phyloP scores from a whole-genome alignment of 2,888 invertebrate genomes.

The Agrotis clavis region DNA sequence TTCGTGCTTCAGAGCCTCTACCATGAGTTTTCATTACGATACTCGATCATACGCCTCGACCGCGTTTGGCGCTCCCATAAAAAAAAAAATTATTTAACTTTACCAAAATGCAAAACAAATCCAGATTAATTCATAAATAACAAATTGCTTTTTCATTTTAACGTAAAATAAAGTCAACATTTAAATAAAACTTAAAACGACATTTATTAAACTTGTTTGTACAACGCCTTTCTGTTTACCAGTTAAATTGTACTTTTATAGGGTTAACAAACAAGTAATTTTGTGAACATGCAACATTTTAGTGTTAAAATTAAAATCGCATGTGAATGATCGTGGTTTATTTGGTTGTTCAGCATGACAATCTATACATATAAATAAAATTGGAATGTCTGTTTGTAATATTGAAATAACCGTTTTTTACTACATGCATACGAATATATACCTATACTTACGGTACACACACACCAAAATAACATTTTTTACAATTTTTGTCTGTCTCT shows the following conservation, averaged over 20 bases:
- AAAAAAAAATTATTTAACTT: too few species aligned
- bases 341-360: neutral
- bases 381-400: too few species aligned
- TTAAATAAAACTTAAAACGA: slow-evolving; percentile 34
- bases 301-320: slow-evolving; percentile 3
- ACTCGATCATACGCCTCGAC: too few species aligned
- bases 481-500: too few species aligned
- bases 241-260: slow-evolving; percentile 48
- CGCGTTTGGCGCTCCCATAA: too few species aligned
- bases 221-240: slow-evolving; percentile 32
- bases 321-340: neutral
- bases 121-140: slow-evolving; percentile 25
- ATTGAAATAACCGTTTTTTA: too few species aligned
- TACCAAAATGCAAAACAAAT: neutral
- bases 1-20: too few species aligned
- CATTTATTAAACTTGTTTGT: slow-evolving; percentile 28
- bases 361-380: too few species aligned
- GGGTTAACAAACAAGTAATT: slow-evolving; percentile 25
- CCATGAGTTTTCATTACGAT: too few species aligned
- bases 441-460: too few species aligned
- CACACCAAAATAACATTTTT: too few species aligned
- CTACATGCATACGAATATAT: too few species aligned
- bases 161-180: slow-evolving; percentile 3
- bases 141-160: slow-evolving; percentile 37
- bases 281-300: slow-evolving; percentile 17